Conservation (phyloP, 2,797 vertebrate species). For the Sebastes iracundus region DNA sequence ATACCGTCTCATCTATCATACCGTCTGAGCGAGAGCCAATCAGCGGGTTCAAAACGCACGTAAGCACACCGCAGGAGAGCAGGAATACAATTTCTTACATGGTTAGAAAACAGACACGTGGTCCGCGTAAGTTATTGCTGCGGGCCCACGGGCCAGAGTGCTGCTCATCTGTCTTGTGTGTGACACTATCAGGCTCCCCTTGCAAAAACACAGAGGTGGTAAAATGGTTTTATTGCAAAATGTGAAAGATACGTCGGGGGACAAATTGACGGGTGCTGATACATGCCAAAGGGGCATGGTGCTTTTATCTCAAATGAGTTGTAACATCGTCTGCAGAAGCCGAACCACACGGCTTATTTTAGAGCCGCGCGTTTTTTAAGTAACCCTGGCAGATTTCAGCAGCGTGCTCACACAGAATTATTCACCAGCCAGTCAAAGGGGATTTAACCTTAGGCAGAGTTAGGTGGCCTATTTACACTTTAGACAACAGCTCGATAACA, state of each 20-base stretch:
- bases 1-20: constrained; percentile 55
- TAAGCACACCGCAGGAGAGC: constrained; percentile 38
- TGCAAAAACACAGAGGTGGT: constrained; percentile 63
- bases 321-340: constrained; percentile 13
- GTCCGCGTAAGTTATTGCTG: constrained; percentile 67
- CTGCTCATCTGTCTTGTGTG: constrained; percentile 68
- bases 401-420: background rate
- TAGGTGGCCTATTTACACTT: constrained; percentile 34
- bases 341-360: constrained; percentile 13
- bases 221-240: constrained; percentile 74
- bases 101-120: constrained; percentile 63
- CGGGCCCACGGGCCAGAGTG: constrained; percentile 55
- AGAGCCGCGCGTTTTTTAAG: background rate
- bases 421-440: constrained; percentile 22
- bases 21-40: constrained; percentile 19
- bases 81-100: constrained; percentile 57
- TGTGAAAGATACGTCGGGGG: constrained; percentile 56
- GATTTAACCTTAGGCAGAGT: constrained; percentile 8
- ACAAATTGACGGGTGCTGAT: constrained; percentile 58
- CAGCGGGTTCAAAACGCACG: constrained; percentile 25
- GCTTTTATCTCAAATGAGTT: constrained; percentile 53
- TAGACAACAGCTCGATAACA: constrained; percentile 1
- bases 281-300: constrained; percentile 42
- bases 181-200: constrained; percentile 70
- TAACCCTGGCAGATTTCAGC: background rate